Evolutionary conservation across 1,140 invertebrate genomes (phyloP), one percentile per base, ranked within the genome.

Genomic region (Cotesia typhae): DNA sequence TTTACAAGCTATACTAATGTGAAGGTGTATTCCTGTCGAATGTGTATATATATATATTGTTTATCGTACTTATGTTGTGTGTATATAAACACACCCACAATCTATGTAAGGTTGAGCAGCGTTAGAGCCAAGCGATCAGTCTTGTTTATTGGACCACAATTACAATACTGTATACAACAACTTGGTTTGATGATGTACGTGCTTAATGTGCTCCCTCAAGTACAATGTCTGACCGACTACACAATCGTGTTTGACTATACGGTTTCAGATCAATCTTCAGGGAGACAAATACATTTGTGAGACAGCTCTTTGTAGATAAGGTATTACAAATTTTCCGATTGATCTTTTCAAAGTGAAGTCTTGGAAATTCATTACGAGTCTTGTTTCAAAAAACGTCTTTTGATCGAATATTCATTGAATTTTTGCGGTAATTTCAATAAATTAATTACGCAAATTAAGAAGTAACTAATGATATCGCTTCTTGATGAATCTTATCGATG

Each of bases 71-170:
- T 17, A 17, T 17, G 17, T 17, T 17, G 17, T 51, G 10, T 67
- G 9, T 55, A 17, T 36, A 35, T 36, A 12, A 3, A 57, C 36
- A 47, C 66, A 47, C 4, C 2, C 1, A 37, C 57, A 69, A 69
- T 63, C n/a, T 20, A 63, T 52, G 20, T n/a, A 7, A 51, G 41
- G 14, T 10, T 53, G 20, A 36, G 51, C 51, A 53, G 61, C 17
- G 57, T 3, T 9, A 47, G 41, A 55, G n/a, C 38, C 37, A 70
- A 55, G n/a, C 38, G 57, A 70, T 70, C 55, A 57, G 20, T 10
- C 57, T 59, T 70, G 67, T 70, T 70, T 70, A 35, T 37, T 59
- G 57, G 60, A 28, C 51, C 35, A 63, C 51, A 14, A 10, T 20
- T 10, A 64, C 28, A 64, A 64, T 52, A 61, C 10, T 41, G 37